Conservation (phyloP, 2,888 invertebrate genomes). For the Hofmannophila pseudospretella region DNA sequence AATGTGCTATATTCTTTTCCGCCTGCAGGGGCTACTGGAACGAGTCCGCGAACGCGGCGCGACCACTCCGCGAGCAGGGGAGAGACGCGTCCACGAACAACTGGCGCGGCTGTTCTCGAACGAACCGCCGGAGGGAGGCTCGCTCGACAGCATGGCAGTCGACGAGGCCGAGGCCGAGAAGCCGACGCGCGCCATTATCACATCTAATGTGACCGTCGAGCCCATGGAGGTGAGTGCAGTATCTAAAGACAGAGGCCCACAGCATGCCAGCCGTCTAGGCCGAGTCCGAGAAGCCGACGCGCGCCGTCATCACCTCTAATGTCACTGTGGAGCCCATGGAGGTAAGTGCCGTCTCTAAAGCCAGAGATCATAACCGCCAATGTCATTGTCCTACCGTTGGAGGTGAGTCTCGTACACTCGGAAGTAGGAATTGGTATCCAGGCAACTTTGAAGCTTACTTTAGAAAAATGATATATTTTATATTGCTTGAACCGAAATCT, state of each 20-base stretch:
- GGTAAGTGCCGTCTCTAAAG: constrained; percentile 23
- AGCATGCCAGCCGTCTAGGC: no score
- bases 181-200: constrained; percentile 19
- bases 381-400: background rate
- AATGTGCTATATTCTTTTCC: no score
- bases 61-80: constrained; percentile 78
- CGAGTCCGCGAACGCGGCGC: constrained; percentile 85
- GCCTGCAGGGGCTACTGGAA: constrained; percentile 82
- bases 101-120: constrained; percentile 68
- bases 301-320: background rate
- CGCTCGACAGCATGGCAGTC: constrained; percentile 21
- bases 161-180: constrained; percentile 11
- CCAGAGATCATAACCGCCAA: background rate
- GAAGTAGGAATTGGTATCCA: no score
- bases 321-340: constrained; percentile 53
- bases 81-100: constrained; percentile 86
- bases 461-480: no score
- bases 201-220: constrained; percentile 40
- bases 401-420: background rate
- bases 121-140: constrained; percentile 16
- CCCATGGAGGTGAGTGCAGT: constrained; percentile 48
- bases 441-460: no score
- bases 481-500: no score
- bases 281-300: no score
- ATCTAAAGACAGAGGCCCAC: no score